A percentile compares a stretch with the other conserved stretches of the same genome.
Conservation (phyloP, 2,797 vertebrate species). For the Pseudomugil gertrudae region DNA sequence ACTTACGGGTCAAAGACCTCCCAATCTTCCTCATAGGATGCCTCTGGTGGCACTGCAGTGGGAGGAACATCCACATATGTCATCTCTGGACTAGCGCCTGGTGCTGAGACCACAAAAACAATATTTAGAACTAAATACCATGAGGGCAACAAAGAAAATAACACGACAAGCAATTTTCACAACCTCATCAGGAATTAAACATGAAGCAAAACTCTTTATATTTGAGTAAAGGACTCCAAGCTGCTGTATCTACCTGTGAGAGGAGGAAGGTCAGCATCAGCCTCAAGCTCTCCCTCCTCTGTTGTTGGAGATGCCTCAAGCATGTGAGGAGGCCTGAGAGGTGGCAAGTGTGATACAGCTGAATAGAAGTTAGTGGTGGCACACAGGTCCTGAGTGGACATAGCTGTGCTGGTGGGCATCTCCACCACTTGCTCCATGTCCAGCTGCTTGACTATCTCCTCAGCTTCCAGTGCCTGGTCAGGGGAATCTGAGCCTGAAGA, state of each 20-base stretch:
- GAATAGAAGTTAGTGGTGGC: slow-evolving; percentile 83
- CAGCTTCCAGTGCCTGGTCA: slow-evolving; percentile 93
- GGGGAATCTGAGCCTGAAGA: slow-evolving; percentile 93
- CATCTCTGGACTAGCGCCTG: slow-evolving; percentile 89
- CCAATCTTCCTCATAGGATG: slow-evolving; percentile 98
- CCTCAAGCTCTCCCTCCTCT: slow-evolving; percentile 84
- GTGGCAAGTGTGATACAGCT: slow-evolving; percentile 79
- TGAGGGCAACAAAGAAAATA: background rate
- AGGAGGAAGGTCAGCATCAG: slow-evolving; percentile 90
- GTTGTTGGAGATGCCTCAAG: slow-evolving; percentile 74
- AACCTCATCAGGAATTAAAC: background rate
- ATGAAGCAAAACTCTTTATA: background rate
- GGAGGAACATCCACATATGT: slow-evolving; percentile 85
- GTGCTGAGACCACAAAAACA: slow-evolving; percentile 78
- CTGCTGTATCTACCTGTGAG: slow-evolving; percentile 87
- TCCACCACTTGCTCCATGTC: slow-evolving; percentile 95
- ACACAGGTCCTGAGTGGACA: slow-evolving; percentile 73
- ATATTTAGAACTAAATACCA: background rate
- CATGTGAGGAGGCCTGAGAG: slow-evolving; percentile 79
- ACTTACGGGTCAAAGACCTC: slow-evolving; percentile 99
- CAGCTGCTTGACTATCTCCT: slow-evolving; percentile 96
- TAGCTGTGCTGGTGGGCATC: slow-evolving; percentile 88
- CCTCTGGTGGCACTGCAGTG: slow-evolving; percentile 88
- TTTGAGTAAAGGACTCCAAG: background rate
- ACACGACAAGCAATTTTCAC: background rate